Conservation (phyloP, 1,140 invertebrate genomes). For the Anastrepha ludens region DNA sequence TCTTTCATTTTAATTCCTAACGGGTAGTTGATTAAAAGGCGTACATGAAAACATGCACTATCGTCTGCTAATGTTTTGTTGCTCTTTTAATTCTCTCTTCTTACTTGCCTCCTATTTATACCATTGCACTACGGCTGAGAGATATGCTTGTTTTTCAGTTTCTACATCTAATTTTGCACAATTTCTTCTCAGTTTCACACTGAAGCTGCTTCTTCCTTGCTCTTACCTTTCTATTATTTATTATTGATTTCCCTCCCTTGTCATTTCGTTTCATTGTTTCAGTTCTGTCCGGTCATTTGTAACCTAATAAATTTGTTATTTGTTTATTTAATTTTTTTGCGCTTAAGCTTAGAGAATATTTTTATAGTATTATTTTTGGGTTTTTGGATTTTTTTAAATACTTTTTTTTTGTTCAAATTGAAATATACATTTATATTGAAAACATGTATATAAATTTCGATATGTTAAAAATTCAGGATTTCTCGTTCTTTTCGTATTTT, state of each 20-base stretch:
- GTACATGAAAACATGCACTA: not conserved
- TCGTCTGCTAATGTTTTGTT: not conserved
- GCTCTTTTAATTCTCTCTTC: not conserved
- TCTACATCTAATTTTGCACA: not conserved
- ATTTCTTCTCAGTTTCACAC: not conserved
- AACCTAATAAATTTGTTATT: not conserved
- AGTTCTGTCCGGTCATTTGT: slow-evolving; percentile 28
- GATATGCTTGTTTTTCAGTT: slow-evolving; percentile 16
- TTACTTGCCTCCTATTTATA: not conserved
- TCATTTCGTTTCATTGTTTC: not conserved
- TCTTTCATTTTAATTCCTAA: not conserved
- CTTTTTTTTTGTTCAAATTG: slow-evolving; percentile 46
- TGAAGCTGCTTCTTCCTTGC: not conserved
- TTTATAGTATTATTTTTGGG: slow-evolving; percentile 6
- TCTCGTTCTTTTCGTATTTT: slow-evolving; percentile 46
- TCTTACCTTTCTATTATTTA: not conserved
- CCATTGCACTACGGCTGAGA: not conserved
- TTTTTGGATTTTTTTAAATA: slow-evolving; percentile 15
- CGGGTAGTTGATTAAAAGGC: slow-evolving; percentile 5
- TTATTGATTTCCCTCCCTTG: not conserved
- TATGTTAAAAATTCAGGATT: slow-evolving; percentile 57
- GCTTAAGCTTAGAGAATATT: slow-evolving; percentile 42
- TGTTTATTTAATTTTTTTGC: slow-evolving; percentile 1
- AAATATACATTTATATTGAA: slow-evolving; percentile 52
- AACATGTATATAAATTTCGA: slow-evolving; percentile 57